Percentiles rank a stretch among this genome's conserved stretches.
Evolutionary conservation across 2,113 vertebrate genomes (phyloP).

Genomic region (Macquaria ambigua): DNA sequence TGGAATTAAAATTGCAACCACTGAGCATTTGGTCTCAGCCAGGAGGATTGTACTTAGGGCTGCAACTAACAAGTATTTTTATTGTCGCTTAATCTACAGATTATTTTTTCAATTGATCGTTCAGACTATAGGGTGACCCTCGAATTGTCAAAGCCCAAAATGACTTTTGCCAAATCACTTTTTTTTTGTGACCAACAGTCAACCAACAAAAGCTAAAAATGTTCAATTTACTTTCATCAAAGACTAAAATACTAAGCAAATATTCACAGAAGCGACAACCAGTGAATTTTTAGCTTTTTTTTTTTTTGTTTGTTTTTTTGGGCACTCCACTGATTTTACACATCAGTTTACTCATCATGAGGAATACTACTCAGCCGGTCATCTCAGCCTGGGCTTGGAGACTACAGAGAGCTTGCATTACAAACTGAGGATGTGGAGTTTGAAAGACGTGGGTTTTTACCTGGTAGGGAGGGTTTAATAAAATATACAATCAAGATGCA

Average conservation of each 20-base stretch:
- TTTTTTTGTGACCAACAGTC: not conserved
- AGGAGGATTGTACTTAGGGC: not conserved
- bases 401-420: not conserved
- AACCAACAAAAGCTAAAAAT: not conserved
- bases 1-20: constrained; percentile 6
- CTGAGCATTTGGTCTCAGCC: not conserved
- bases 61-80: not conserved
- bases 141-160: not conserved
- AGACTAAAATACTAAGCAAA: too few relatives aligned
- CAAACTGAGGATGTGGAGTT: not conserved
- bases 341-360: not conserved
- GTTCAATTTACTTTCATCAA: not conserved
- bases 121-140: not conserved
- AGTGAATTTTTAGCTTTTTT: too few relatives aligned
- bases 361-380: not conserved
- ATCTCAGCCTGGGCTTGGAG: not conserved
- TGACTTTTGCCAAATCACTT: not conserved
- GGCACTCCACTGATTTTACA: not conserved
- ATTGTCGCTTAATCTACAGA: not conserved
- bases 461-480: not conserved
- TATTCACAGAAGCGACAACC: too few relatives aligned
- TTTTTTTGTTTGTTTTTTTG: too few relatives aligned
- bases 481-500: not conserved
- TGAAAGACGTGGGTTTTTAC: not conserved
- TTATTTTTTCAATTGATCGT: not conserved